Conservation (phyloP, 2,888 invertebrate genomes). For the Drepanosiphum platanoidis region DNA sequence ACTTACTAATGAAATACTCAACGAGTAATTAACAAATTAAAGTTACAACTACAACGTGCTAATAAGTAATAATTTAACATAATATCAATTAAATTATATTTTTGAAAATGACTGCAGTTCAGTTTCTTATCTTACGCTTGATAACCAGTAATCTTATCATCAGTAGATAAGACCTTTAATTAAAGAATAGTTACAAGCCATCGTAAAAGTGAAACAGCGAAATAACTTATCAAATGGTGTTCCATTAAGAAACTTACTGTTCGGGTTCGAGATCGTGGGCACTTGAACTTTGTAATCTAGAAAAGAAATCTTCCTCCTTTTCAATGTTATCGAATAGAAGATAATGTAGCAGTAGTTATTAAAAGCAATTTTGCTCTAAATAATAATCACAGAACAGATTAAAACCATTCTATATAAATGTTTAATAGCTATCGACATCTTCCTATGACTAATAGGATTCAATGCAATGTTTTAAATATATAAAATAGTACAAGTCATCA, state of each 20-base stretch:
- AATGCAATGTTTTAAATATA: no score
- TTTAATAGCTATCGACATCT: no score
- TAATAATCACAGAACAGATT: no score
- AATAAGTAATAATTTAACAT: no score
- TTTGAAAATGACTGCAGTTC: not conserved
- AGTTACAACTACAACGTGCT: no score
- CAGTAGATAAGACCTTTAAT: not conserved
- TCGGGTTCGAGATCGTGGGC: not conserved
- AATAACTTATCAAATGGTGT: not conserved
- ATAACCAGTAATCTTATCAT: not conserved
- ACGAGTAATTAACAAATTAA: no score
- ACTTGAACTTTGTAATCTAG: not conserved
- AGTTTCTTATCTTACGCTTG: not conserved
- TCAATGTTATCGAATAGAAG: not conserved
- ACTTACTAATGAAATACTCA: not conserved
- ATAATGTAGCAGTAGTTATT: no score
- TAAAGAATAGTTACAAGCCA: not conserved
- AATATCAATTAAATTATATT: not conserved
- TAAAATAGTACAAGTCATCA: no score
- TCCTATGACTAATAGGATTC: no score
- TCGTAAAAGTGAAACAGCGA: no score
- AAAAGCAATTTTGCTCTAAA: no score
- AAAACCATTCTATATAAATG: no score
- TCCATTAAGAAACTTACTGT: not conserved
- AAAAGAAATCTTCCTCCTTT: not conserved